A percentile compares a stretch with the other conserved stretches of the same genome.
Conservation (phyloP, 1,140 invertebrate species). For the Drosophila orosa region DNA sequence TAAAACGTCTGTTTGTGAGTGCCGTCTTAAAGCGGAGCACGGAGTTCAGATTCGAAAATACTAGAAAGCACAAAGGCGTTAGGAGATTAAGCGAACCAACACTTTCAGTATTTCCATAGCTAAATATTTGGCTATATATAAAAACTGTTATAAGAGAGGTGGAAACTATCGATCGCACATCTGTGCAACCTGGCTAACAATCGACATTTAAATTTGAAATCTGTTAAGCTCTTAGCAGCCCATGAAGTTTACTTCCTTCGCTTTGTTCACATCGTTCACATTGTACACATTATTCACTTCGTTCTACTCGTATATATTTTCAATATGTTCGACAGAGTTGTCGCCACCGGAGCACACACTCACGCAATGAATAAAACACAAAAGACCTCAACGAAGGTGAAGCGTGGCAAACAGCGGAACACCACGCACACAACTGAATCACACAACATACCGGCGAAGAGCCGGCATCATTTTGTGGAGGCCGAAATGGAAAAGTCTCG, state of each 20-base stretch:
- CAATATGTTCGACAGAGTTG: slow-evolving; percentile 4
- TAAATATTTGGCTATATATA: too few relatives aligned
- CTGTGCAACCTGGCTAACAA: background rate
- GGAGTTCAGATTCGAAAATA: too few relatives aligned
- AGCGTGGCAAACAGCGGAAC: slow-evolving; percentile 16
- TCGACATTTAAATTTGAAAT: background rate
- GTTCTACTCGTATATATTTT: background rate
- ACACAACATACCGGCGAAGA: slow-evolving; percentile 21
- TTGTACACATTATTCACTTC: background rate
- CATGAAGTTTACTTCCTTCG: background rate
- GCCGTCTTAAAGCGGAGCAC: too few relatives aligned
- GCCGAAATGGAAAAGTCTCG: slow-evolving; percentile 33
- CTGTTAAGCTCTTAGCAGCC: background rate
- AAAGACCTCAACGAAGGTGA: slow-evolving; percentile 9
- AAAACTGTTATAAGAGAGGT: background rate
- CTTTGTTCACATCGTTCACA: background rate
- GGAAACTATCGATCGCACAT: background rate
- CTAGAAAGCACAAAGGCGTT: too few relatives aligned
- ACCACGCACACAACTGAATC: background rate
- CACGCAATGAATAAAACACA: slow-evolving; percentile 28
- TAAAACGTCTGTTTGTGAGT: too few relatives aligned
- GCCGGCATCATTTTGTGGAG: slow-evolving; percentile 3
- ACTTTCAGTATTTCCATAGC: too few relatives aligned
- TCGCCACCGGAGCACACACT: slow-evolving; percentile 1
- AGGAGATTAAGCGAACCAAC: too few relatives aligned